Conservation (phyloP, 1,140 invertebrate species). For the Tribolium madens region DNA sequence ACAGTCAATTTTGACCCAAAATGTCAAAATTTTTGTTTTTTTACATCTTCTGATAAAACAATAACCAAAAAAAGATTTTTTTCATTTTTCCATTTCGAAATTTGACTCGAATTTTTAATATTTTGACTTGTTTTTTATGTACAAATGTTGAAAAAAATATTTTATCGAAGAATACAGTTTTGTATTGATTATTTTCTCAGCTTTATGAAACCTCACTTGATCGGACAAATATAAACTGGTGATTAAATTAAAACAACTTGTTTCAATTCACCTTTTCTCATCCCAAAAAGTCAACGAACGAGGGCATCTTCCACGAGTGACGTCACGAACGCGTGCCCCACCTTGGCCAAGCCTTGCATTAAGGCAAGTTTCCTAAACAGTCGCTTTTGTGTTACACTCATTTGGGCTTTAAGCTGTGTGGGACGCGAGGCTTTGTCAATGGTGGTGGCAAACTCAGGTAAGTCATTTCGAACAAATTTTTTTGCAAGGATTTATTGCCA, state of each 20-base stretch:
- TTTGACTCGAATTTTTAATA: too few species aligned
- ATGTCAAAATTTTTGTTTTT: too few species aligned
- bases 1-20: too few species aligned
- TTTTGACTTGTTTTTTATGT: too few species aligned
- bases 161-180: too few species aligned
- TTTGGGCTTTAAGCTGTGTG: slow-evolving; percentile 54
- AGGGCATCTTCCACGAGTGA: slow-evolving; percentile 56
- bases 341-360: slow-evolving; percentile 60
- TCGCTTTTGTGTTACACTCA: slow-evolving; percentile 57
- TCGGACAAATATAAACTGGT: slow-evolving; percentile 57
- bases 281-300: slow-evolving; percentile 47
- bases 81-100: too few species aligned
- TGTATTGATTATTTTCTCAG: too few species aligned
- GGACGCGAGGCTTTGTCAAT: slow-evolving; percentile 56
- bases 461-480: too few species aligned
- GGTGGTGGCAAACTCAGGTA: slow-evolving; percentile 55
- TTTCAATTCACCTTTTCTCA: slow-evolving; percentile 37
- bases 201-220: slow-evolving; percentile 55
- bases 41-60: too few species aligned
- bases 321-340: slow-evolving; percentile 60
- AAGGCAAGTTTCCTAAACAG: slow-evolving; percentile 60
- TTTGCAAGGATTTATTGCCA: slow-evolving; percentile 9
- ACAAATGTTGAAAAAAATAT: too few species aligned
- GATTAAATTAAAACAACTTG: slow-evolving; percentile 47
- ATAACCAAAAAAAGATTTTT: too few species aligned